Evolutionary conservation across 2,797 vertebrate species (phyloP).

Genomic region (Pterois miles): DNA sequence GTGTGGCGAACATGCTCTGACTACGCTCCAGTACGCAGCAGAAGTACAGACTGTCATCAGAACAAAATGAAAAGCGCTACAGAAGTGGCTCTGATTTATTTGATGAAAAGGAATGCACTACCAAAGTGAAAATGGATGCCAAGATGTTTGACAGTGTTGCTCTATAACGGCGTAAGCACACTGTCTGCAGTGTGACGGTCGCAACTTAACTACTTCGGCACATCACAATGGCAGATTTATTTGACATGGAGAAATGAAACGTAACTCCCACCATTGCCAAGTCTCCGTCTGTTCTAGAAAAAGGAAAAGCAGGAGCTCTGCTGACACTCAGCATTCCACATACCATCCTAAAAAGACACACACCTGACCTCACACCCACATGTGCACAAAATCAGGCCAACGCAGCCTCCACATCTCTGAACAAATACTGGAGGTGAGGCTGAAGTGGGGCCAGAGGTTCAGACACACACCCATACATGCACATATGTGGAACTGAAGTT

Average conservation of each 20-base stretch:
- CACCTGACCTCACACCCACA: constrained; percentile 61
- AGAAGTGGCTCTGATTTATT: neutral
- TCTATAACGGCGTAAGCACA: neutral
- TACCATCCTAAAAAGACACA: constrained; percentile 42
- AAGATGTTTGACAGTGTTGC: neutral
- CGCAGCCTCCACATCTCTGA: constrained; percentile 36
- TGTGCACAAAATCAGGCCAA: constrained; percentile 39
- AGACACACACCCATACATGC: neutral
- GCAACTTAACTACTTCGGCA: neutral
- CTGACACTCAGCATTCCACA: constrained; percentile 51
- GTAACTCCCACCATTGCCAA: constrained; percentile 3
- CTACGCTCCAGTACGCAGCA: neutral
- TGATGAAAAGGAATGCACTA: neutral
- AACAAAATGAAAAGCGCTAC: neutral
- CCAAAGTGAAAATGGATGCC: constrained; percentile 5
- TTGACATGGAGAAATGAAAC: neutral
- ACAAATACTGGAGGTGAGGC: constrained; percentile 39
- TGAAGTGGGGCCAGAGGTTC: constrained; percentile 2
- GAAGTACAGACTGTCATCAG: neutral
- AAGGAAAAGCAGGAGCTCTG: constrained; percentile 15
- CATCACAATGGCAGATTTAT: constrained; percentile 7
- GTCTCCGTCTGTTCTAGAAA: constrained; percentile 11
- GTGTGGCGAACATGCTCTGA: neutral
- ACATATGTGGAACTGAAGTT: neutral
- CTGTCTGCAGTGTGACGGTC: neutral